Base-by-base conservation (phyloP, 2,113 vertebrate species). In the Xiphorhynchus elegans region DNA sequence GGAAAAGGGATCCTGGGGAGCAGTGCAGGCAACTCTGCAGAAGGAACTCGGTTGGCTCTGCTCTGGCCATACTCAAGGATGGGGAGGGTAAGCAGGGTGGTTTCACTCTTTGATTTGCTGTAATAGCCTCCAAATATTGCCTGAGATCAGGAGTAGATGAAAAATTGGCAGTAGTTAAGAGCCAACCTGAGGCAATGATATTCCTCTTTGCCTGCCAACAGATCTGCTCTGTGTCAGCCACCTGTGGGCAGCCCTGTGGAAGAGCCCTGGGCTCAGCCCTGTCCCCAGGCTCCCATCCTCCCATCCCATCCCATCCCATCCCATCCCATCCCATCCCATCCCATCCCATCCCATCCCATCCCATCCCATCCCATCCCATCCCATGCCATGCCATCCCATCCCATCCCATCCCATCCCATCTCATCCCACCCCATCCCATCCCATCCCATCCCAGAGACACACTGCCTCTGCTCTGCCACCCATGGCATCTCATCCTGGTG, bases 401-500 rank as follows among this genome's bases (percentile, higher is more conserved):
- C 40, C 40, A 40, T 40, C 40, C 40, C 40, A 40, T 40, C 11
- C 40, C 40, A 40, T 40, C 40, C 40, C 40, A 40, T 40, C 40
- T 10, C 40, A 40, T 40, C 40, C 40, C 40, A 40, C 11, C 40
- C 40, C 40, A 40, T 11, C 40, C 40, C 40, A 40, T 40, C 11
- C 40, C 40, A 40, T 40, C 40, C 40, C 40, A 40, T 40, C 11
- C 40, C 40, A 40, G 37, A 37, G 33, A 17, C 11, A 4, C 2
- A 2, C 31, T 1, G 56, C n/a, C 79, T 31, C 42, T 35, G 76
- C 39, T 44, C 14, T 24, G 66, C 35, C 0, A 0, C 72, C 67
- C 31, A 11, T 2, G 2, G 39, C 40, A 55, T 13, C 52, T 52
- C 3, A 0, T 1, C 40, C 70, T 9, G 25, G 2, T 1, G 0